Evolutionary conservation across 2,113 vertebrate genomes (phyloP).

Genomic region (Tragelaphus imberbis): DNA sequence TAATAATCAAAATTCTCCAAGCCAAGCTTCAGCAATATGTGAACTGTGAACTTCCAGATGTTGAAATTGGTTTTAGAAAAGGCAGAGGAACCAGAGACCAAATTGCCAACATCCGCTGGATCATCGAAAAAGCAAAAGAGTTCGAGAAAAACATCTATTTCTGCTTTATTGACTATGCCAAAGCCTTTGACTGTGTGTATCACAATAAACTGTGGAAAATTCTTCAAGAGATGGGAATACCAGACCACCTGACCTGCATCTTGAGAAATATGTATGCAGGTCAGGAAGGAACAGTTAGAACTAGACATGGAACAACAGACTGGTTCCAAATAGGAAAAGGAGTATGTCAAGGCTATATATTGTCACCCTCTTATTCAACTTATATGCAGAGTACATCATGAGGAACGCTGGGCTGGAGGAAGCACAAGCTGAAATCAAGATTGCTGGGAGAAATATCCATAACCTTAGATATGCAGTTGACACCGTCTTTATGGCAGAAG

Average conservation of each 20-base stretch:
- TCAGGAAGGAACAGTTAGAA: background rate
- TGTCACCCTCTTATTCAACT: background rate
- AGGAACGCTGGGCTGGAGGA: background rate
- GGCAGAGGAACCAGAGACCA: background rate
- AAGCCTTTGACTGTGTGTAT: background rate
- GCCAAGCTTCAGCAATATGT: background rate
- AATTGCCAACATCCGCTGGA: background rate
- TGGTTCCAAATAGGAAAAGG: background rate
- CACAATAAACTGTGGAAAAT: background rate
- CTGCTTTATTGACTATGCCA: background rate
- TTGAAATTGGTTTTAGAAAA: background rate
- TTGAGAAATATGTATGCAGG: background rate
- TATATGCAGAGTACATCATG: background rate
- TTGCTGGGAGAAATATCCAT: background rate
- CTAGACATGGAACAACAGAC: background rate
- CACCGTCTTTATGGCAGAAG: background rate
- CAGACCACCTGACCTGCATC: background rate
- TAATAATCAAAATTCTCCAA: background rate
- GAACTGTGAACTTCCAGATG: accelerated
- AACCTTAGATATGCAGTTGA: background rate
- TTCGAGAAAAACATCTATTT: background rate
- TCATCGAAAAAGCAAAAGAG: background rate
- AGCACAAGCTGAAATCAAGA: background rate
- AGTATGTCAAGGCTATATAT: accelerated
- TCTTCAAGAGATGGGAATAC: background rate